Conservation (phyloP, 2,888 invertebrate species). For the Drosophila eohydei region DNA sequence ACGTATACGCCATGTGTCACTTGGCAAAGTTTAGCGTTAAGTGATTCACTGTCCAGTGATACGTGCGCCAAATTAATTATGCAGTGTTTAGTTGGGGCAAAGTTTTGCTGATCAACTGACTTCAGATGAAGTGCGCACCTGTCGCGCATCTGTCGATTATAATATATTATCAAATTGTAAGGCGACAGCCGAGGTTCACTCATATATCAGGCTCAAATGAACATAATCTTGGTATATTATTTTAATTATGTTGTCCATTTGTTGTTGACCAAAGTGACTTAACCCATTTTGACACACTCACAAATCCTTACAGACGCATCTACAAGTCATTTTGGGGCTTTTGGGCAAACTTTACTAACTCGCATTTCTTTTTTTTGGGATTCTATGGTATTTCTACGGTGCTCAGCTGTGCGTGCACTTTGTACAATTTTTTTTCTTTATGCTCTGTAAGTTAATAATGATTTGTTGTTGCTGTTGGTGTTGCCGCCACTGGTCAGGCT, state of each 20-base stretch:
- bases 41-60: constrained; percentile 35
- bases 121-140: background rate
- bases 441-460: constrained; percentile 68
- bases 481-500: constrained; percentile 63
- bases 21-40: constrained; percentile 43
- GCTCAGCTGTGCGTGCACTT: constrained; percentile 54
- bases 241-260: background rate
- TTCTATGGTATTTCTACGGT: constrained; percentile 23
- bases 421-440: constrained; percentile 35
- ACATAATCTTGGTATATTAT: background rate
- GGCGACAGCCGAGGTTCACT: background rate
- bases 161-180: background rate
- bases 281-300: constrained; percentile 50
- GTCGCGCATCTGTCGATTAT: background rate
- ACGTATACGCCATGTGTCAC: constrained; percentile 60
- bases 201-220: background rate
- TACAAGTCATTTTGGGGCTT: constrained; percentile 60
- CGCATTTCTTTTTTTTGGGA: constrained; percentile 38
- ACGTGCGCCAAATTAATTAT: constrained; percentile 41
- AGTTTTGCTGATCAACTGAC: constrained; percentile 34
- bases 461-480: constrained; percentile 56
- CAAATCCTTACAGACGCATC: constrained; percentile 34
- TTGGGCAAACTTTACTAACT: constrained; percentile 26
- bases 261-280: constrained; percentile 33
- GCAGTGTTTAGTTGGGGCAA: constrained; percentile 7